Conservation (phyloP, 2,113 vertebrate species). For the Eonycteris spelaea region DNA sequence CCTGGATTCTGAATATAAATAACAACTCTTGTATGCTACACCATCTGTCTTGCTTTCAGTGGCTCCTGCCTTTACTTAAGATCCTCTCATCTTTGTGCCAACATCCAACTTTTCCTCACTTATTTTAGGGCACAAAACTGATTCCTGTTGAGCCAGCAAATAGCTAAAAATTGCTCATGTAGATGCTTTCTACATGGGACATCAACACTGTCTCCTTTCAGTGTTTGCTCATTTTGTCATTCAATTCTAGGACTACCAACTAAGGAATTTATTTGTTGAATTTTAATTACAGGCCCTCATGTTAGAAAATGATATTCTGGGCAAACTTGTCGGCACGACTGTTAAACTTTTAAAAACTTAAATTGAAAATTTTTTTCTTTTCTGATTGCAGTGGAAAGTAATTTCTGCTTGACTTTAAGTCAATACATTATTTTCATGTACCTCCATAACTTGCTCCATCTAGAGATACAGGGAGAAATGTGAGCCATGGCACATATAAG, state of each 20-base stretch:
- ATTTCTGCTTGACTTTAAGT: constrained; percentile 23
- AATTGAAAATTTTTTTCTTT: constrained; percentile 4
- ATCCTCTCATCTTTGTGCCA: not conserved
- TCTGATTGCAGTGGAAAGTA: not conserved
- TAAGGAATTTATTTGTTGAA: not conserved
- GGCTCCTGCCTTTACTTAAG: not conserved
- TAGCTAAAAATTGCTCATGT: not conserved
- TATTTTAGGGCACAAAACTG: constrained; percentile 1
- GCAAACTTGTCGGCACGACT: not conserved
- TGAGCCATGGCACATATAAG: not conserved
- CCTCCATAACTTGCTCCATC: not conserved
- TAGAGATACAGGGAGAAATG: not conserved
- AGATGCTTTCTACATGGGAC: not conserved
- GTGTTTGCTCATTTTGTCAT: not conserved
- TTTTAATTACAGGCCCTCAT: not conserved
- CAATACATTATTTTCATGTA: constrained; percentile 28
- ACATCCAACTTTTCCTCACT: not conserved
- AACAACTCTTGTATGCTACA: not conserved
- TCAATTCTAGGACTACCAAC: not conserved
- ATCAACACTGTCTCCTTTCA: not conserved
- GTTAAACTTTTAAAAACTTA: not conserved
- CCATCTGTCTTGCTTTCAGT: not conserved
- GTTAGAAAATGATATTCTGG: constrained; percentile 2
- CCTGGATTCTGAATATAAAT: not conserved
- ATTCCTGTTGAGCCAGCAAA: not conserved